Percentiles rank a stretch among this genome's conserved stretches.
phyloP scores from a whole-genome alignment of 2,113 vertebrate genomes.

The Centropus bengalensis region DNA sequence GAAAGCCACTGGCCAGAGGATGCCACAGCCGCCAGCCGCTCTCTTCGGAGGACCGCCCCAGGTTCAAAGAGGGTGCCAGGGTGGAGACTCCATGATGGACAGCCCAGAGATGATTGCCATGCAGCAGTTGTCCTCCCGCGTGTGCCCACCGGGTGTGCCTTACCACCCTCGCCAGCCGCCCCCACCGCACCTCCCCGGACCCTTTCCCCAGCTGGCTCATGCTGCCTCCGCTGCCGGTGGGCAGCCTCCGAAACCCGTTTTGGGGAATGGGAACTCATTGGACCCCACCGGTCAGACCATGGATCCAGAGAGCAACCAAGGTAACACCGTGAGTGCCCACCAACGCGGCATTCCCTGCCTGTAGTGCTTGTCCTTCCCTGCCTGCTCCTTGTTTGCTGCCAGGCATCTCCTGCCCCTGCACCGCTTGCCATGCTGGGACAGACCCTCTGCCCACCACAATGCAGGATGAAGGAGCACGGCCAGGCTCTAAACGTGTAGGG shows the following conservation, averaged over 20 bases:
- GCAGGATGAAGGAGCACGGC: fast-evolving
- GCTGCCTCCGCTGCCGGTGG: constrained; percentile 47
- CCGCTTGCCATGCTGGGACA: fast-evolving
- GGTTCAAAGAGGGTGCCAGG: constrained; percentile 81
- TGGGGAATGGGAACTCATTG: constrained; percentile 56
- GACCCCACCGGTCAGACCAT: constrained; percentile 23
- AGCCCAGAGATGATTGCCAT: constrained; percentile 98
- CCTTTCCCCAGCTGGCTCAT: constrained; percentile 79
- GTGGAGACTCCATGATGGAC: constrained; percentile 93
- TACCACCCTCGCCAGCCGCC: constrained; percentile 77
- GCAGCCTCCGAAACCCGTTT: constrained; percentile 56
- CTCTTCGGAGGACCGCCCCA: constrained; percentile 71
- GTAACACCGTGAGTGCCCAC: not conserved
- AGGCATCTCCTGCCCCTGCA: not conserved
- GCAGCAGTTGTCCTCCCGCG: constrained; percentile 94
- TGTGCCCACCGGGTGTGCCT: constrained; percentile 84
- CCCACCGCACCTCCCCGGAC: constrained; percentile 65
- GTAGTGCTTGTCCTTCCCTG: not conserved
- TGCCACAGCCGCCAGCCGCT: constrained; percentile 36
- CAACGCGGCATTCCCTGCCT: not conserved
- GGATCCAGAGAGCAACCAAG: constrained; percentile 65
- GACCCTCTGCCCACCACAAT: not conserved
- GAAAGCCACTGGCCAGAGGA: constrained; percentile 67
- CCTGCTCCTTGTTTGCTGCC: not conserved
- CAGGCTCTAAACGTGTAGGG: not conserved